phyloP scores from a whole-genome alignment of 1,140 invertebrate genomes.

The Dysdera silvatica region DNA sequence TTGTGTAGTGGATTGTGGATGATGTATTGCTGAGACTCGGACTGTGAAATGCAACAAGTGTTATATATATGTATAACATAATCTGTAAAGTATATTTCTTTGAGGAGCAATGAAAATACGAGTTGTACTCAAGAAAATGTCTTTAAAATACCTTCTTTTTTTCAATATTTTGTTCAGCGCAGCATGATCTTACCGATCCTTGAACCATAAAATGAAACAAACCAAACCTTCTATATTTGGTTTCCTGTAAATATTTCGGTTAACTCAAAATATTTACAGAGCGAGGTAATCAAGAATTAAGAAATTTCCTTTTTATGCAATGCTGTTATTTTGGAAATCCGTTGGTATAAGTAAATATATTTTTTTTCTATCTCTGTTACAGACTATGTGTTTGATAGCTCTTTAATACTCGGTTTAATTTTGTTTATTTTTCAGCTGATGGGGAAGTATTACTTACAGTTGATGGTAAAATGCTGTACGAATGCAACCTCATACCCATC shows the following conservation, averaged over 20 bases:
- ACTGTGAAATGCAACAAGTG: too few species aligned
- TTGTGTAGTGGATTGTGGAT: too few species aligned
- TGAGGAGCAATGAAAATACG: too few species aligned
- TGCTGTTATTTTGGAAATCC: not conserved
- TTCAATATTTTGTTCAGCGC: too few species aligned
- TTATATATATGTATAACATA: too few species aligned
- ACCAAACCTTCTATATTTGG: too few species aligned
- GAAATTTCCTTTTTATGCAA: not conserved
- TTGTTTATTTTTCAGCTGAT: conserved; percentile 8
- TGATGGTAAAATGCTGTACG: not conserved
- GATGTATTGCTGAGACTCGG: too few species aligned
- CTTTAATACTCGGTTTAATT: not conserved
- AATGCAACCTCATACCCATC: not conserved
- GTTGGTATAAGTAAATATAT: not conserved
- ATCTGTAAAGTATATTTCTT: too few species aligned
- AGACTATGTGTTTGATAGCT: not conserved
- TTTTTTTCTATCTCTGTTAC: not conserved
- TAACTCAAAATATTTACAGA: conserved; percentile 6
- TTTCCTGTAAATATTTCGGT: conserved; percentile 1
- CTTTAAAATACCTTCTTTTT: too few species aligned
- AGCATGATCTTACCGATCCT: too few species aligned
- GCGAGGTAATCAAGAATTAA: not conserved
- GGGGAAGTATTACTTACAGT: conserved; percentile 7
- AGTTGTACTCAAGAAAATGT: too few species aligned
- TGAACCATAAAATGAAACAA: too few species aligned